Percentiles rank a stretch among this genome's conserved stretches.
phyloP scores from a whole-genome alignment of 2,888 invertebrate genomes.

The Pandemis corylana region DNA sequence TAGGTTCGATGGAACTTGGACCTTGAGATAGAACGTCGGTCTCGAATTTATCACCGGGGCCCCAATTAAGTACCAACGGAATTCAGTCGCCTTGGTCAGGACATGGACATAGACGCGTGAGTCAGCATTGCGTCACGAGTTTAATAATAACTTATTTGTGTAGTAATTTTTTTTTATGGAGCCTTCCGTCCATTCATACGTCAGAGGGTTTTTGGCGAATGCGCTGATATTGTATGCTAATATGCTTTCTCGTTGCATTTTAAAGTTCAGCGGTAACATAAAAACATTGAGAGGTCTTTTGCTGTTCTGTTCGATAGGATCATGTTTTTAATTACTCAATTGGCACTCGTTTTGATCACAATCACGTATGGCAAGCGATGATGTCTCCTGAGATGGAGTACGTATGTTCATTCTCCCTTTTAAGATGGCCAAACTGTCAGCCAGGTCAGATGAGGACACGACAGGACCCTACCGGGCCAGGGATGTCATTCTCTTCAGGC shows the following conservation, averaged over 20 bases:
- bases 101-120: conserved; percentile 55
- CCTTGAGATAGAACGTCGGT: conserved; percentile 39
- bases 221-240: conserved; percentile 67
- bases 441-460: no score
- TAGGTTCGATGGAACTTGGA: conserved; percentile 38
- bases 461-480: no score
- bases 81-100: conserved; percentile 56
- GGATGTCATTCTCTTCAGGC: no score
- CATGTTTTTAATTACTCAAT: no score
- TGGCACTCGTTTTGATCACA: no score
- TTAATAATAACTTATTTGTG: conserved; percentile 44
- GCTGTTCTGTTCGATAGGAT: no score
- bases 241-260: conserved; percentile 46
- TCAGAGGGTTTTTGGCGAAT: conserved; percentile 49
- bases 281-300: no score
- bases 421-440: no score
- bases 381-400: no score
- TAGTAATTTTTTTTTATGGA: conserved; percentile 57
- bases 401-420: no score
- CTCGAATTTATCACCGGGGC: conserved; percentile 43
- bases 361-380: no score
- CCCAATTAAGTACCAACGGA: conserved; percentile 50
- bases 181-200: conserved; percentile 75
- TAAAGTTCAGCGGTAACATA: no score
- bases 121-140: conserved; percentile 55